These are phyloP conservation scores for Laodelphax striatellus DNA, from an alignment of 1,140 invertebrate species.

Conservation along the genomic window DNA sequence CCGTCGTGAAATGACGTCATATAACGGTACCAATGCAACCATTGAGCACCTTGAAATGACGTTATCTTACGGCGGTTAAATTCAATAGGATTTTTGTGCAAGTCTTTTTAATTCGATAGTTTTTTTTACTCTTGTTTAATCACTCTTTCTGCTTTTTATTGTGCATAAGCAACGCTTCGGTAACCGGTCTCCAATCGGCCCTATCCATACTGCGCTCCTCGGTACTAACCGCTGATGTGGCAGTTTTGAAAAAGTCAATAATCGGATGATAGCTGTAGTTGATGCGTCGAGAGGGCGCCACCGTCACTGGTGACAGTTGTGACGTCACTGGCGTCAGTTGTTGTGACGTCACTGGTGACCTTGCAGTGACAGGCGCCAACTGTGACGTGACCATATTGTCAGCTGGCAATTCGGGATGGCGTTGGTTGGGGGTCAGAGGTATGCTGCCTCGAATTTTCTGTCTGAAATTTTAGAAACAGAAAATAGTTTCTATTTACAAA, in stretches of 20 bases:
- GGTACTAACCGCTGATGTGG: neutral
- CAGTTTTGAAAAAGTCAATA: slow-evolving; percentile 58
- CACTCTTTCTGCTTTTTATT: too few species aligned
- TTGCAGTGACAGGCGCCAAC: slow-evolving; percentile 3
- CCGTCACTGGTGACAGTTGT: slow-evolving; percentile 17
- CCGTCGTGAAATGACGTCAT: too few species aligned
- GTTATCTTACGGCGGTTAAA: too few species aligned
- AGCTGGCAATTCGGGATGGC: slow-evolving; percentile 18
- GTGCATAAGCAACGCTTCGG: slow-evolving; percentile 2
- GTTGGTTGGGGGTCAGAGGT: slow-evolving; percentile 9
- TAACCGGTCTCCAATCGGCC: slow-evolving; percentile 20
- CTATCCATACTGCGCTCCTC: slow-evolving; percentile 11
- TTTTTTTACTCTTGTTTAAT: too few species aligned
- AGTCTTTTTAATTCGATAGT: too few species aligned
- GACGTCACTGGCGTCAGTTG: slow-evolving; percentile 7
- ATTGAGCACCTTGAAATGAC: too few species aligned
- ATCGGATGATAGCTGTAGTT: slow-evolving; percentile 80
- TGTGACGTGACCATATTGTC: slow-evolving; percentile 16
- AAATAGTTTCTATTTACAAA: neutral
- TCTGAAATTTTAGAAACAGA: too few species aligned
- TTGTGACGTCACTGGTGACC: slow-evolving; percentile 8
- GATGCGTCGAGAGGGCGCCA: slow-evolving; percentile 34
- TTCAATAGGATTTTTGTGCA: too few species aligned
- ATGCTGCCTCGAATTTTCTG: too few species aligned
- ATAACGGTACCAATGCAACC: too few species aligned